These are phyloP conservation scores for Stratiolaelaps scimitus DNA, from an alignment of 1,140 invertebrate genomes.

Conservation along the genomic window DNA sequence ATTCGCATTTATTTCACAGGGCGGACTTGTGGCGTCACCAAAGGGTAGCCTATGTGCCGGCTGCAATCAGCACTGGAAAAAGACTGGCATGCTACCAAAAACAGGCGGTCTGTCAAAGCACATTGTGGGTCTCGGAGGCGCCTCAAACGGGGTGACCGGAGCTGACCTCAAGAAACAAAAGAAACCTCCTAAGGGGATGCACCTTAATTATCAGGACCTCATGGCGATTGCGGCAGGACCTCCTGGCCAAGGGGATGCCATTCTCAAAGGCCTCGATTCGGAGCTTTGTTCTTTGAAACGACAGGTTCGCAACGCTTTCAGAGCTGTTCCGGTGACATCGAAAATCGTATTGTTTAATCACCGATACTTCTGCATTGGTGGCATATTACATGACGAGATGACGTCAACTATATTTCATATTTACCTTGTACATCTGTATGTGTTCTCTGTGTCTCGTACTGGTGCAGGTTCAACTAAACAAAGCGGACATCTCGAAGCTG, in stretches of 20 bases:
- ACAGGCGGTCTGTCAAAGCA: constrained; percentile 51
- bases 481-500: constrained; percentile 72
- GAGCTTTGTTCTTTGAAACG: constrained; percentile 83
- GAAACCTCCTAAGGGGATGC: constrained; percentile 86
- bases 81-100: constrained; percentile 59
- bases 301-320: constrained; percentile 49
- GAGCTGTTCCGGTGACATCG: not conserved
- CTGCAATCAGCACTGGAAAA: constrained; percentile 58
- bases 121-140: constrained; percentile 35
- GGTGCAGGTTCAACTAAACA: constrained; percentile 79
- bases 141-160: constrained; percentile 1
- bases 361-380: constrained; percentile 24
- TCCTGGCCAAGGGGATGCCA: constrained; percentile 59
- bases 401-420: not conserved
- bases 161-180: constrained; percentile 50
- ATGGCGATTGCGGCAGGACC: constrained; percentile 62
- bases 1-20: no score
- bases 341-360: no score
- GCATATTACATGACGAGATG: not conserved
- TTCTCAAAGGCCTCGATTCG: constrained; percentile 76
- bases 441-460: constrained; percentile 32
- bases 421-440: constrained; percentile 15
- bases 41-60: constrained; percentile 63
- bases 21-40: constrained; percentile 48
- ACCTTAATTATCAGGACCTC: constrained; percentile 90